A percentile compares a stretch with the other conserved stretches of the same genome.
phyloP scores from a whole-genome alignment of 2,113 vertebrate genomes.

The Diadophis punctatus region DNA sequence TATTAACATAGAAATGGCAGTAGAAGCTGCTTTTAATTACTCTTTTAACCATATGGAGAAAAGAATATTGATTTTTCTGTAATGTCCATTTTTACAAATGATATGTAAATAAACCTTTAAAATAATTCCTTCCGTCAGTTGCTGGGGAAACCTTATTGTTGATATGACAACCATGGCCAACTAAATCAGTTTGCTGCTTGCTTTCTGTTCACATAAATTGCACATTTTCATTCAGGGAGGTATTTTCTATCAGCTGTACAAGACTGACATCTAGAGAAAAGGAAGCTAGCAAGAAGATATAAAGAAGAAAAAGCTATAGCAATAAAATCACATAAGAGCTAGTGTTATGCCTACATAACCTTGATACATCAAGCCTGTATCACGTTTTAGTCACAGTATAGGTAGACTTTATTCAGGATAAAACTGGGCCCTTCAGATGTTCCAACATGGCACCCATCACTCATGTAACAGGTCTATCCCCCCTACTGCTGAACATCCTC shows the following conservation, averaged over 20 bases:
- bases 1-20: constrained; percentile 56
- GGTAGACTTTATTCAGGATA: not conserved
- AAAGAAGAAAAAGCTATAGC: not conserved
- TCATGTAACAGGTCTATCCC: not conserved
- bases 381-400: not conserved
- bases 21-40: constrained; percentile 63
- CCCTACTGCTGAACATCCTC: not conserved
- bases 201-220: constrained; percentile 44
- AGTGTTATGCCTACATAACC: not conserved
- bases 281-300: not conserved
- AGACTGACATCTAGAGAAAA: constrained; percentile 78
- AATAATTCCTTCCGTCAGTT: constrained; percentile 69
- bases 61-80: constrained; percentile 40
- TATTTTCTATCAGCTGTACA: constrained; percentile 58
- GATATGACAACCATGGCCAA: constrained; percentile 72
- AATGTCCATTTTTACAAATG: constrained; percentile 59
- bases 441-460: not conserved
- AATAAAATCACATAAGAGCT: not conserved
- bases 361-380: not conserved
- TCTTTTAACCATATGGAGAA: constrained; percentile 43
- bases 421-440: not conserved
- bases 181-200: constrained; percentile 62
- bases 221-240: constrained; percentile 46
- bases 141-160: constrained; percentile 73
- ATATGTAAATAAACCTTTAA: constrained; percentile 67